Conservation (phyloP, 64 coral and sea anemone genomes). For the Acropora tenuis region DNA sequence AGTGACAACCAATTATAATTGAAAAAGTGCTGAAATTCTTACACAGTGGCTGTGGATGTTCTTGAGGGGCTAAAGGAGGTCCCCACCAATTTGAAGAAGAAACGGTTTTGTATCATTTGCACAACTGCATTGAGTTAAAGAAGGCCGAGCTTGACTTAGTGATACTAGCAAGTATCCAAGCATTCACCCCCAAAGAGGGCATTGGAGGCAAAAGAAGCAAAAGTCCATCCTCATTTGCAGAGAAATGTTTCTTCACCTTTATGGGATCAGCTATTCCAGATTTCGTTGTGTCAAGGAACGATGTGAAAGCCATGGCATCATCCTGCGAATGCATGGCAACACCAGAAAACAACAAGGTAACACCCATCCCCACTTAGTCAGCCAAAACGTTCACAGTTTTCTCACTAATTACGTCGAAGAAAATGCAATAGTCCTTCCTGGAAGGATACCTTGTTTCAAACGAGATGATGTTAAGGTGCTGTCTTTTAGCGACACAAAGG, state of each 20-base stretch:
- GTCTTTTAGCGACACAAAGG: slow-evolving; percentile 55
- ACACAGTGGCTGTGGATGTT: slow-evolving; percentile 15
- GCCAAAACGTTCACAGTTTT: slow-evolving; percentile 1
- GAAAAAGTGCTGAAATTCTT: background rate
- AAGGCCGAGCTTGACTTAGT: slow-evolving; percentile 24
- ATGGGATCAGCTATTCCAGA: background rate
- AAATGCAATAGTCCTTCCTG: slow-evolving; percentile 50
- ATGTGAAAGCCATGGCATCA: background rate
- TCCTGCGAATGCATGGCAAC: slow-evolving; percentile 29
- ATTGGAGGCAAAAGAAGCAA: slow-evolving; percentile 47
- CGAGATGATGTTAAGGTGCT: slow-evolving; percentile 27
- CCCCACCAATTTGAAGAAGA: slow-evolving; percentile 49
- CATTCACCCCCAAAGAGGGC: background rate
- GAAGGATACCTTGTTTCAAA: slow-evolving; percentile 47
- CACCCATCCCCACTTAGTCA: slow-evolving; percentile 25
- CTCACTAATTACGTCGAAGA: slow-evolving; percentile 38
- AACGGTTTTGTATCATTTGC: slow-evolving; percentile 11
- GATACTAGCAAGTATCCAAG: slow-evolving; percentile 41
- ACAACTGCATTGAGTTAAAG: slow-evolving; percentile 36
- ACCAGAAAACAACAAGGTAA: slow-evolving; percentile 23
- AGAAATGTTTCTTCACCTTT: slow-evolving; percentile 28
- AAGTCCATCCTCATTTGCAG: slow-evolving; percentile 24
- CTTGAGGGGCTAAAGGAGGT: slow-evolving; percentile 40
- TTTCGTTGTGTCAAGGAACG: slow-evolving; percentile 22
- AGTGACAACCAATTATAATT: no score